Evolutionary conservation across 2,113 vertebrate genomes (phyloP), one percentile per base, ranked within the genome.

Genomic region (Colossoma macropomum): DNA sequence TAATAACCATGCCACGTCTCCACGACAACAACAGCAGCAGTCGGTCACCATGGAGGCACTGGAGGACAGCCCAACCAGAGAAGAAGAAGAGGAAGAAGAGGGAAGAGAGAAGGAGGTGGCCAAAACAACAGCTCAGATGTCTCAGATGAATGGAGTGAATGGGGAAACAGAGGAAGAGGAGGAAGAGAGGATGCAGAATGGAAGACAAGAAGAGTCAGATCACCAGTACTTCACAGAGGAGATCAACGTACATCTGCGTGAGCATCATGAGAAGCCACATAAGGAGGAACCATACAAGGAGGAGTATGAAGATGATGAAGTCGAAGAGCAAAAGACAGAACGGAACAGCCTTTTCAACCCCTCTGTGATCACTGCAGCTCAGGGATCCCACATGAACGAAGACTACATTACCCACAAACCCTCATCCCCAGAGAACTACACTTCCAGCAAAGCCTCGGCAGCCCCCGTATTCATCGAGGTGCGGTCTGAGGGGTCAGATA

Each of bases 381-480:
- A 94, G 92, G 93, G 90, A 92, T 90, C 84, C 71, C 86, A 84
- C 77, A 80, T 62, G 56, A 88, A 79, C 32, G 88, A 89, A 70
- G 66, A 86, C 75, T 92, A 87, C 50, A 82, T 87, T 45, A 78
- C 88, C 77, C 92, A 89, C 84, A 88, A 87, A 70, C 86, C 89
- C 60, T 84, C 75, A 15, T 93, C 80, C 28, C 79, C 75, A 70
- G 66, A 71, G 38, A 81, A 38, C 23, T 85, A 92, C 48, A 87
- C 89, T 83, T 93, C 93, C 85, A 92, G 90, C 0, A 93, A 94
- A 84, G 90, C 95, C 0, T 92, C 94, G 15, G 91, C 92, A 86
- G 96, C 91, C 1, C 88, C 96, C 0, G 94, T 96, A 70, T 89
- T 96, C 0, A 96, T 97, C 66, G 96, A 98, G 89, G 95, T 97